Evolutionary conservation across 64 coral and sea anemone species (phyloP), one percentile per base, ranked within the genome.

Genomic region (Stichodactyla mertensii): DNA sequence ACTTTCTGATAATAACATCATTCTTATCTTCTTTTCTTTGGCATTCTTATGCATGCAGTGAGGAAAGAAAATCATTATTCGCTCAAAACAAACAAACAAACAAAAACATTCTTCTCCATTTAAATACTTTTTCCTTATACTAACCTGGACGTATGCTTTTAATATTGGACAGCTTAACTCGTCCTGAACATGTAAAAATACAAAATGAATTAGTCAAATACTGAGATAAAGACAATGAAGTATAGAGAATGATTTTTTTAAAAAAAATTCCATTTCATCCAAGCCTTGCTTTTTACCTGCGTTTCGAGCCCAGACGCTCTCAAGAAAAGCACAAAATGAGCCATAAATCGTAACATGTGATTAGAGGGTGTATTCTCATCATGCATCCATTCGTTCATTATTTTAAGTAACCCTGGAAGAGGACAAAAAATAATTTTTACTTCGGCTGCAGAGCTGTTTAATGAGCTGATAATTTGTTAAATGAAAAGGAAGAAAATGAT

Each of bases 271-370:
- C 10, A 22, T 23, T 59, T 20, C 1, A 45, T 5, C 11, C 12
- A 45, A 10, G 4, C 16, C 0, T 4, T 79, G 19, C 26, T 45
- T 18, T 55, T 24, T 69, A 98, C 96, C 87, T 98, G 84, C 64
- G 96, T 86, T 55, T 98, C 92, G 28, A 95, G 51, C 9, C 92
- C 96, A 84, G 87, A 59, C 57, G 90, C 88, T 89, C 92, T 92
- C 6, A 98, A 71, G 52, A 98, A 98, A 80, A 98, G 85, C 79
- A 95, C 90, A 82, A 98, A 89, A 90, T 98, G 96, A 69, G 96
- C 93, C 93, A 99, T 99, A 77, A 99, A 99, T 61, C 97, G 89
- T 85, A 99, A 56, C 77, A 99, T 92, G 31, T 99, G 93, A 55
- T 83, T 85, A 26, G 88, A 86, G 10, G 88, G 88, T 71, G 84